Base-by-base conservation (phyloP, 2,888 invertebrate species). In the Drosophila algonquin region DNA sequence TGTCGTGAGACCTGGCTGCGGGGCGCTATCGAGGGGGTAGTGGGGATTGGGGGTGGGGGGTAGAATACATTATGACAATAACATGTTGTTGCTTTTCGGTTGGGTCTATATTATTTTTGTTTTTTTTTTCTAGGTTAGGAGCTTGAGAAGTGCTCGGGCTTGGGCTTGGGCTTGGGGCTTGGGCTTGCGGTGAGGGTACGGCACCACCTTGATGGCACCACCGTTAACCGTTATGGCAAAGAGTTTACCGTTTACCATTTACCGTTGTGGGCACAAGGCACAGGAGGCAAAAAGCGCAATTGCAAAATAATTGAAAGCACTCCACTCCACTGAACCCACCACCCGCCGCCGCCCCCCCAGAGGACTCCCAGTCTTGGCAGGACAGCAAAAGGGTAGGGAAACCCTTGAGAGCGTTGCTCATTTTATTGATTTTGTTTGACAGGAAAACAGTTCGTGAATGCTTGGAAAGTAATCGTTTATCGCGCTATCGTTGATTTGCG, bases 251-350 rank as follows among this genome's bases (percentile, higher is more conserved):
- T 47, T 40, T 48, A 58, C 58, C 58, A 40, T 48, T 50, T 52
- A 52, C 59, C 70, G 58, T 59, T 69, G 48, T 57, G 47, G 52
- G 58, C 69, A 58, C 58, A 58, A n/a, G n/a, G 50, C 14, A 14
- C 7, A 2, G 24, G 14, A 35, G 69, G 69, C 52, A 70, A 70
- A 69, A 69, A 69, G 70, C 70, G 68, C 68, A 72, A 77, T 86
- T 83, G 78, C 78, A 83, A 82, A 82, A 78, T 86, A 81, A 86
- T 86, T 86, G 87, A 86, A 81, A 81, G 76, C 73, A 73, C 72
- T 81, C 65, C 61, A 70, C 47, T n/a, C n/a, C n/a, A n/a, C n/a
- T n/a, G n/a, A n/a, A n/a, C n/a, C n/a, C n/a, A n/a, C n/a, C n/a
- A n/a, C n/a, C n/a, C n/a, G n/a, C n/a, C n/a, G n/a, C n/a, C n/a